phyloP scores from a whole-genome alignment of 2,797 vertebrate genomes.

The Leuciscus waleckii region DNA sequence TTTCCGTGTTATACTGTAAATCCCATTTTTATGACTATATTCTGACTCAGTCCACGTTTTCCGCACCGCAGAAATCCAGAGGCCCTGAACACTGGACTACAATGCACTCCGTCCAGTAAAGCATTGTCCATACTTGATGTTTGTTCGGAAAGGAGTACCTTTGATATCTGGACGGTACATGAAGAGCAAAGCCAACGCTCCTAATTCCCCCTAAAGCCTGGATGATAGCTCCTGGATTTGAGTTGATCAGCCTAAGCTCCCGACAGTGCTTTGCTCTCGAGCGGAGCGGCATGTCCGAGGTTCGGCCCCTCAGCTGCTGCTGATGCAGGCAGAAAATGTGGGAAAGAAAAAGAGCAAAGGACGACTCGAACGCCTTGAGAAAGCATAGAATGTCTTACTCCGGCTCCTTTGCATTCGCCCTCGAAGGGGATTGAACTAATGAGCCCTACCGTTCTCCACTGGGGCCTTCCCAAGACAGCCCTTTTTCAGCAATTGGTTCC shows the following conservation, averaged over 20 bases:
- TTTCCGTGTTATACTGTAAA: not conserved
- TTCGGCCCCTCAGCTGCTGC: conserved; percentile 79
- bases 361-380: conserved; percentile 41
- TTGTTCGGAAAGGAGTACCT: conserved; percentile 38
- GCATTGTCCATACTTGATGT: not conserved
- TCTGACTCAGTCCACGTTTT: not conserved
- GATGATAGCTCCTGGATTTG: conserved; percentile 27
- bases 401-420: conserved; percentile 78
- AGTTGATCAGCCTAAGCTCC: conserved; percentile 47
- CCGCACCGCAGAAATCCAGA: not conserved
- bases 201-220: conserved; percentile 15
- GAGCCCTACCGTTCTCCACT: conserved; percentile 82
- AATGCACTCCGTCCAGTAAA: conserved; percentile 11
- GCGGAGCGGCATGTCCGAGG: conserved; percentile 58
- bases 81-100: not conserved
- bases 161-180: conserved; percentile 29
- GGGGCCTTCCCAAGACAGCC: conserved; percentile 82
- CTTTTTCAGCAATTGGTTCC: conserved; percentile 87
- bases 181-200: conserved; percentile 3
- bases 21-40: not conserved
- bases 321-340: conserved; percentile 82
- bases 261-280: conserved; percentile 48
- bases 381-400: conserved; percentile 75
- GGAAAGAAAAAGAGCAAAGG: conserved; percentile 76
- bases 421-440: conserved; percentile 86